A percentile compares a stretch with the other conserved stretches of the same genome.
Conservation (phyloP, 2,888 invertebrate genomes). For the Perizoma flavofasciatum region DNA sequence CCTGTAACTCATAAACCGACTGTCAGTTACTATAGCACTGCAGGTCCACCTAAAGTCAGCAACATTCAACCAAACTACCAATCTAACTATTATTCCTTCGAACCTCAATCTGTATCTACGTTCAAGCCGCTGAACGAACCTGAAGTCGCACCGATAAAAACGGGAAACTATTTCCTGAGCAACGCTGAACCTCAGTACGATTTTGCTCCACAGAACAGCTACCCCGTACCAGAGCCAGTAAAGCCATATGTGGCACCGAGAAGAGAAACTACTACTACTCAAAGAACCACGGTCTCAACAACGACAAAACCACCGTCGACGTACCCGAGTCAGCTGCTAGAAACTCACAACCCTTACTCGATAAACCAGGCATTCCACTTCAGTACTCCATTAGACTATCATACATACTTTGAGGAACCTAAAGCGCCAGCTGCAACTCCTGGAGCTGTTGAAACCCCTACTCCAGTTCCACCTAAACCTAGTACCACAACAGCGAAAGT, state of each 20-base stretch:
- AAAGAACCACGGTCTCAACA: slow-evolving; percentile 50
- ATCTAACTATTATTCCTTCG: slow-evolving; percentile 70
- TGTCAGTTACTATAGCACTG: slow-evolving; percentile 66
- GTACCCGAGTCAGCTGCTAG: slow-evolving; percentile 68
- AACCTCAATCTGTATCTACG: slow-evolving; percentile 70
- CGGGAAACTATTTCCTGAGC: slow-evolving; percentile 62
- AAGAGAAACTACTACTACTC: slow-evolving; percentile 59
- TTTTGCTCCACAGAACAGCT: slow-evolving; percentile 48
- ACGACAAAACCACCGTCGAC: slow-evolving; percentile 66
- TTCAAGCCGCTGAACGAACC: slow-evolving; percentile 55
- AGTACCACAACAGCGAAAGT: slow-evolving; percentile 46
- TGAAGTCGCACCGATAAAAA: slow-evolving; percentile 53
- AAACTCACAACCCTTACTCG: slow-evolving; percentile 78
- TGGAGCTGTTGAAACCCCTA: slow-evolving; percentile 45
- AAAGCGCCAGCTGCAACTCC: slow-evolving; percentile 61
- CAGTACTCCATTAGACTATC: slow-evolving; percentile 76
- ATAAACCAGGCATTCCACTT: slow-evolving; percentile 80
- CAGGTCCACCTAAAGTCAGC: slow-evolving; percentile 46
- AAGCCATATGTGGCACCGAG: slow-evolving; percentile 51
- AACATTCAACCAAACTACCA: slow-evolving; percentile 44
- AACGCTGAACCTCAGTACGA: slow-evolving; percentile 58
- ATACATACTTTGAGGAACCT: slow-evolving; percentile 69
- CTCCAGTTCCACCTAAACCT: slow-evolving; percentile 43
- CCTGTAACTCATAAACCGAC: slow-evolving; percentile 70
- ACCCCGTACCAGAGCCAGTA: slow-evolving; percentile 42